A percentile compares a stretch with the other conserved stretches of the same genome.
These are phyloP conservation scores for Lapara coniferarum DNA, from an alignment of 2,888 invertebrate genomes.

Conservation along the genomic window DNA sequence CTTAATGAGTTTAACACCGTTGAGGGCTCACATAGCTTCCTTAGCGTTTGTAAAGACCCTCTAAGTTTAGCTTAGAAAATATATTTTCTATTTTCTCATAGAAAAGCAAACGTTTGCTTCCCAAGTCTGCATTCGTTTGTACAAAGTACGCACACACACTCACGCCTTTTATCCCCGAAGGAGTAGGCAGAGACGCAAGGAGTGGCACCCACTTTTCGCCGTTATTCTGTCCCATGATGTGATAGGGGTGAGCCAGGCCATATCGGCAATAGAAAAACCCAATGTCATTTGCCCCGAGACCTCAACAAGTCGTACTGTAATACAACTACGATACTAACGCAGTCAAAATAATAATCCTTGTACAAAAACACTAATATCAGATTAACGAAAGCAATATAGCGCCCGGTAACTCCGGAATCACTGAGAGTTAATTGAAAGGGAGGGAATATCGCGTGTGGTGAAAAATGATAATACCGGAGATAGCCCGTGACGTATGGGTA, in stretches of 20 bases:
- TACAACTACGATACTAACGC: neutral
- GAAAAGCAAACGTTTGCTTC: constrained; percentile 8
- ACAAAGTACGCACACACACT: neutral
- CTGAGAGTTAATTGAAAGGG: constrained; percentile 38
- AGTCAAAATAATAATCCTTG: neutral
- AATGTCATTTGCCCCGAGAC: no score
- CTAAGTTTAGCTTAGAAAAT: neutral
- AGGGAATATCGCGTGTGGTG: constrained; percentile 39
- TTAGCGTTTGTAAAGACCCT: no score
- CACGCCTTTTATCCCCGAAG: no score
- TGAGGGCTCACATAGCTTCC: neutral
- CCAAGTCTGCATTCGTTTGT: constrained; percentile 2
- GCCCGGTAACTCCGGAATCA: neutral
- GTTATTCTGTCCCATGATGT: no score
- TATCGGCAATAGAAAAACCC: no score
- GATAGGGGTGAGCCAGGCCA: no score
- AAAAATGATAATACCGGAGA: constrained; percentile 40
- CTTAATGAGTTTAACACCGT: neutral
- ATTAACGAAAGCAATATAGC: neutral
- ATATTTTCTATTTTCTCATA: neutral
- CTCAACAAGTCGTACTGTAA: no score
- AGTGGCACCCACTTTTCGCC: no score
- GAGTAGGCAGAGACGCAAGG: no score
- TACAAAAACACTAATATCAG: neutral
- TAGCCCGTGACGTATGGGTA: constrained; percentile 28